Percentiles rank a stretch among this genome's conserved stretches.
Conservation (phyloP, 2,888 invertebrate species). For the Dinocampus coccinellae region DNA sequence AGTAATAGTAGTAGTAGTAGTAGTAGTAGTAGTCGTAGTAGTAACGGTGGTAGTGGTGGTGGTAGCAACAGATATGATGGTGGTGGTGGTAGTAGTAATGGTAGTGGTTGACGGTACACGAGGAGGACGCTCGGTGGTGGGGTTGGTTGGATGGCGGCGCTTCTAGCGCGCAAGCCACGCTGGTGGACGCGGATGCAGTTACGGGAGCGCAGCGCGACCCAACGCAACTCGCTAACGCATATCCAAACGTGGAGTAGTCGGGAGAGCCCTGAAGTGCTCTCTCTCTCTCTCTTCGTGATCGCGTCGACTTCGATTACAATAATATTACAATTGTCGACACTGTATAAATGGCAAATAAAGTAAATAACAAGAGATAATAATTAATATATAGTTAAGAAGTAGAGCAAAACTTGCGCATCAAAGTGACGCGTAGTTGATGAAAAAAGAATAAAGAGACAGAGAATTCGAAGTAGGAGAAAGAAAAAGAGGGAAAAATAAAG, state of each 20-base stretch:
- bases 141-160: conserved; percentile 64
- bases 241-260: conserved; percentile 52
- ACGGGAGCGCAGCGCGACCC: conserved; percentile 70
- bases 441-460: conserved; percentile 27
- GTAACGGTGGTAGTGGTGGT: conserved; percentile 38
- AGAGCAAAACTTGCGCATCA: conserved; percentile 12
- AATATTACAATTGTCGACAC: neutral
- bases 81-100: conserved; percentile 41
- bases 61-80: conserved; percentile 37
- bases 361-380: neutral
- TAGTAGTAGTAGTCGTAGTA: conserved; percentile 38
- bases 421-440: conserved; percentile 29
- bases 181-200: conserved; percentile 68
- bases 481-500: conserved; percentile 11
- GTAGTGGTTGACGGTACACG: conserved; percentile 40
- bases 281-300: conserved; percentile 37
- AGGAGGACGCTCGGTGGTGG: conserved; percentile 34
- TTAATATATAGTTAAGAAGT: neutral
- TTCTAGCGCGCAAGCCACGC: conserved; percentile 67
- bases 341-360: neutral
- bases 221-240: conserved; percentile 64
- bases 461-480: conserved; percentile 7
- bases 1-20: neutral
- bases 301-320: conserved; percentile 30
- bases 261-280: conserved; percentile 41